phyloP scores from a whole-genome alignment of 2,888 invertebrate genomes.

The Lasioglossum vierecki region DNA sequence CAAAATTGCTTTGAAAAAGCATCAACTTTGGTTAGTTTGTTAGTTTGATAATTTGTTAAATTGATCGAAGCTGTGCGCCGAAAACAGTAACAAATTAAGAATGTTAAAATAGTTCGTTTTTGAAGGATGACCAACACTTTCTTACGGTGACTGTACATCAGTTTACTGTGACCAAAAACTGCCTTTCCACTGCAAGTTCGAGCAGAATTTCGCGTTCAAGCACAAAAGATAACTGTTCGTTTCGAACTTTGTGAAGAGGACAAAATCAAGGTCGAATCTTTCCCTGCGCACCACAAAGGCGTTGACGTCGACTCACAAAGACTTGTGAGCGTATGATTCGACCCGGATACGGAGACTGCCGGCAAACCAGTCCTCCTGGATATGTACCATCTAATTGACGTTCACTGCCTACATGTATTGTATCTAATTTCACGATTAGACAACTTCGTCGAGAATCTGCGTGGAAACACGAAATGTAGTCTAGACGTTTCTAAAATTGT shows the following conservation, averaged over 20 bases:
- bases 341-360: conserved; percentile 47
- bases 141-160: too few relatives aligned
- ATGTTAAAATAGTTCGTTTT: too few relatives aligned
- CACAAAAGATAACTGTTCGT: background rate
- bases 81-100: too few relatives aligned
- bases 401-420: conserved; percentile 43
- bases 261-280: conserved; percentile 23
- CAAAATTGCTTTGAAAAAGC: too few relatives aligned
- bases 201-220: background rate
- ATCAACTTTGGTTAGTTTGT: too few relatives aligned
- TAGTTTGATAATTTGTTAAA: too few relatives aligned
- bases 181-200: too few relatives aligned
- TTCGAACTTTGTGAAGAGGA: background rate
- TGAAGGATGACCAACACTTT: too few relatives aligned
- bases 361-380: conserved; percentile 44
- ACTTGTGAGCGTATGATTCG: conserved; percentile 29
- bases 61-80: too few relatives aligned
- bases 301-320: background rate
- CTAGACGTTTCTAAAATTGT: background rate
- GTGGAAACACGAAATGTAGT: background rate
- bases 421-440: conserved; percentile 50
- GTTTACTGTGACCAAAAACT: too few relatives aligned
- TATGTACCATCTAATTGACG: conserved; percentile 50
- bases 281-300: conserved; percentile 20
- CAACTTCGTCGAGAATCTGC: conserved; percentile 27